phyloP scores from a whole-genome alignment of 2,113 vertebrate species.

The Pedionomus torquatus region DNA sequence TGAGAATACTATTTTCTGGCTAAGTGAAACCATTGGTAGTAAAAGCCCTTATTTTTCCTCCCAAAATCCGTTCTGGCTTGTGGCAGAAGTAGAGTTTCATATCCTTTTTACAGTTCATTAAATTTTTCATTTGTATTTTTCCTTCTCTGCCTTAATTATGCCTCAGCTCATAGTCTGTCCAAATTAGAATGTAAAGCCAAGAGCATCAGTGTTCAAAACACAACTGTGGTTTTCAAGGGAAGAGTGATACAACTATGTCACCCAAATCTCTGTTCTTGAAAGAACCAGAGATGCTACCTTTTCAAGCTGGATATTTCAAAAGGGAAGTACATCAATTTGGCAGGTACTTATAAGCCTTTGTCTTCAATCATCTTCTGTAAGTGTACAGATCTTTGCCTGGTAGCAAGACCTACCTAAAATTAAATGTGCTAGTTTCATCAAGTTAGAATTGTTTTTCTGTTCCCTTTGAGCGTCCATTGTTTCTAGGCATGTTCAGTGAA shows the following conservation, averaged over 20 bases:
- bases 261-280: neutral
- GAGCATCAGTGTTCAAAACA: neutral
- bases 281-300: neutral
- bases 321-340: neutral
- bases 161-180: neutral
- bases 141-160: neutral
- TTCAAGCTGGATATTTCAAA: neutral
- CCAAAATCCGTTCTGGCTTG: neutral
- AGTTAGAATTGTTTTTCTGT: neutral
- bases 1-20: neutral
- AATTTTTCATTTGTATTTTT: neutral
- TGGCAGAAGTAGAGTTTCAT: neutral
- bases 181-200: neutral
- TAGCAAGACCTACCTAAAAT: neutral
- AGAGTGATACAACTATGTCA: neutral
- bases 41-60: neutral
- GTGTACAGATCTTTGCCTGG: neutral
- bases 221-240: neutral
- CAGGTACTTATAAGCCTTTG: neutral
- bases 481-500: neutral
- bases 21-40: neutral
- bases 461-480: neutral
- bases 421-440: rapidly evolving
- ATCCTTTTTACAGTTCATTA: neutral
- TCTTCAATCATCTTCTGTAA: neutral